Evolutionary conservation across 2,888 invertebrate genomes (phyloP).

Genomic region (Conops quadrifasciatus): DNA sequence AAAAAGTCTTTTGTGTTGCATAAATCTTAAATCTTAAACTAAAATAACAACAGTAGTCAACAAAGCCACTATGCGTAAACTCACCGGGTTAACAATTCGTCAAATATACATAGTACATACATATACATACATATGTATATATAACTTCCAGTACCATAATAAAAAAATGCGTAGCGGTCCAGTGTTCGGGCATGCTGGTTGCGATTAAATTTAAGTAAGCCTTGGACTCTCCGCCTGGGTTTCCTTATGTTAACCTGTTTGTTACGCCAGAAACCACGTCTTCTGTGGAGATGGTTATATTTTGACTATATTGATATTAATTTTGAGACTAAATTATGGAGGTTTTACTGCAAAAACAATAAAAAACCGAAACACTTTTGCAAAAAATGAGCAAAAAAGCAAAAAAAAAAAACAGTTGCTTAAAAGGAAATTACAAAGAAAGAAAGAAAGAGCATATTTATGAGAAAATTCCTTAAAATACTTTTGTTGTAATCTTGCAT

Average conservation of each 20-base stretch:
- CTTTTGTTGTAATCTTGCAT: too few species aligned
- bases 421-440: too few species aligned
- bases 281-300: neutral
- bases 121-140: too few species aligned
- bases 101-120: neutral
- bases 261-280: neutral
- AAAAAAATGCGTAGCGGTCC: too few species aligned
- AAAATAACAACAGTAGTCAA: too few species aligned
- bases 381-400: too few species aligned
- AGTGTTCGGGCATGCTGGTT: neutral
- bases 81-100: neutral
- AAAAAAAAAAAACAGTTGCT: neutral
- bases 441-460: too few species aligned
- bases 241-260: conserved; percentile 26
- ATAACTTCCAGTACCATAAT: too few species aligned
- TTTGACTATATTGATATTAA: neutral
- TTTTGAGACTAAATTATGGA: neutral
- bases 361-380: neutral
- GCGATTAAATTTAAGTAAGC: neutral
- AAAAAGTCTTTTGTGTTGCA: too few species aligned
- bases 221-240: neutral
- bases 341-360: neutral
- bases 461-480: too few species aligned
- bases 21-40: too few species aligned
- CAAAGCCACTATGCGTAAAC: neutral